Evolutionary conservation across 1,140 invertebrate species (phyloP).

Genomic region (Polyergus mexicanus): DNA sequence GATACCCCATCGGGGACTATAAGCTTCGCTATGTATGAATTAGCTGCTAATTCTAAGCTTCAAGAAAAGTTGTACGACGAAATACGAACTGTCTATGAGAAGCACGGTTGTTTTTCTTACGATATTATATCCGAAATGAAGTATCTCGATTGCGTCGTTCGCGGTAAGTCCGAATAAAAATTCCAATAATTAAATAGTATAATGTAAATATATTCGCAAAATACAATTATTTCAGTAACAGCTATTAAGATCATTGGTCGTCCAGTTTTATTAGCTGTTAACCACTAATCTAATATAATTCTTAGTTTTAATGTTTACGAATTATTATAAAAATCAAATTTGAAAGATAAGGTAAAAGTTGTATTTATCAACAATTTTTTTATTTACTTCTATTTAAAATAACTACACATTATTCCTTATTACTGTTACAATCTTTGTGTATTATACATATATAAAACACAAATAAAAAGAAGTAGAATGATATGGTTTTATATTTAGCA

Average conservation of each 20-base stretch:
- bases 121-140: conserved; percentile 83
- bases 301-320: not conserved
- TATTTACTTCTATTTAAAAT: conserved; percentile 8
- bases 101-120: conserved; percentile 77
- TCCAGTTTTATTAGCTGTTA: conserved; percentile 14
- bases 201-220: not conserved
- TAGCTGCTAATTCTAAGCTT: conserved; percentile 70
- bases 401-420: not conserved
- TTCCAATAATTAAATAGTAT: not conserved
- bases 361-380: not conserved
- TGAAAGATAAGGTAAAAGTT: not conserved
- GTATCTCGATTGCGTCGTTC: conserved; percentile 81
- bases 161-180: conserved; percentile 56
- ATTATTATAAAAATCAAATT: conserved; percentile 5
- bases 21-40: conserved; percentile 76
- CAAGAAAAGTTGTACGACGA: conserved; percentile 78
- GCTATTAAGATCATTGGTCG: not conserved
- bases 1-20: conserved; percentile 71
- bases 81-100: conserved; percentile 68
- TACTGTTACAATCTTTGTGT: not conserved
- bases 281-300: not conserved
- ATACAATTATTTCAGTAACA: not conserved
- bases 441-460: not conserved
- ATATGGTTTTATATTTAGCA: no score
- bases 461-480: not conserved